These are phyloP conservation scores for Philaethria dido DNA, from an alignment of 2,888 invertebrate species.

Conservation along the genomic window DNA sequence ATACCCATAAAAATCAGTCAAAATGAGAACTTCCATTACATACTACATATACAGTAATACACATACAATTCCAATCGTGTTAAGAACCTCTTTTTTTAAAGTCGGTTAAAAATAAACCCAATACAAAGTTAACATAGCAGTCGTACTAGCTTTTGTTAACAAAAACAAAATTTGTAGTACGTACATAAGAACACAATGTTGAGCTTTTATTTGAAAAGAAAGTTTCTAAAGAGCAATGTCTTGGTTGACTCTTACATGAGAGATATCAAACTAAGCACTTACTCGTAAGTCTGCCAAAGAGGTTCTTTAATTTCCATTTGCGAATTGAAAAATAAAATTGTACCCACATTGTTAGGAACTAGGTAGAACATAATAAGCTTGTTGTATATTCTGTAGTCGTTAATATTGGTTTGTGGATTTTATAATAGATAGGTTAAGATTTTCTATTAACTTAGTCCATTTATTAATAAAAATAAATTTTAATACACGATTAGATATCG, in stretches of 20 bases:
- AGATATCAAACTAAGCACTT: constrained; percentile 40
- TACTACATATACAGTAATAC: too few species aligned
- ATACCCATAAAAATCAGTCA: too few species aligned
- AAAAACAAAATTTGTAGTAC: constrained; percentile 15
- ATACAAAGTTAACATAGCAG: constrained; percentile 4
- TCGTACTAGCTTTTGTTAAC: neutral
- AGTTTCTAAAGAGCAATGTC: constrained; percentile 33
- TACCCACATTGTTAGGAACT: constrained; percentile 27
- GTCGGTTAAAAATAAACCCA: too few species aligned
- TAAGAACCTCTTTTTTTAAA: too few species aligned
- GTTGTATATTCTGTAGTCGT: neutral
- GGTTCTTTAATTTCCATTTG: constrained; percentile 40
- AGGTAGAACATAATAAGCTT: constrained; percentile 32
- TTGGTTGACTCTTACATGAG: constrained; percentile 29
- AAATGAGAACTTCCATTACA: too few species aligned
- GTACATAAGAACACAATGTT: constrained; percentile 24
- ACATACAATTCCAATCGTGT: too few species aligned
- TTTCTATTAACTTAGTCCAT: neutral
- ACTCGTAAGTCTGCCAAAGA: constrained; percentile 33
- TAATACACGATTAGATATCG: too few species aligned
- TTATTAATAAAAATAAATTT: too few species aligned
- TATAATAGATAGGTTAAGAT: neutral
- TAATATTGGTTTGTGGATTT: constrained; percentile 1
- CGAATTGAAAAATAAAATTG: constrained; percentile 36
- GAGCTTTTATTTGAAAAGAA: constrained; percentile 31